A percentile compares a stretch with the other conserved stretches of the same genome.
phyloP scores from a whole-genome alignment of 2,113 vertebrate species.

The Emydocephalus ijimae region DNA sequence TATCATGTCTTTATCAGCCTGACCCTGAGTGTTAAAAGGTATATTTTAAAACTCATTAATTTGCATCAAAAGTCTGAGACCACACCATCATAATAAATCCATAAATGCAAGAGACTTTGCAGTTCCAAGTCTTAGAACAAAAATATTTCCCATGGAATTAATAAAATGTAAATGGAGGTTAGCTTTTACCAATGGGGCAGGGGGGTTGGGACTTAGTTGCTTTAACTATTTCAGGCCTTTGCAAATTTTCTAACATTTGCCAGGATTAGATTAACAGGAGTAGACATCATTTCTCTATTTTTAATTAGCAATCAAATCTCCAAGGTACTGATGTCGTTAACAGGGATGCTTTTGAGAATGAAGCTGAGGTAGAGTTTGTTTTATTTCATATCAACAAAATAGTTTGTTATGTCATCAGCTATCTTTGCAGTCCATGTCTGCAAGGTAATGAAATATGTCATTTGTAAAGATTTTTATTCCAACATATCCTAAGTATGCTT shows the following conservation, averaged over 20 bases:
- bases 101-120: not conserved
- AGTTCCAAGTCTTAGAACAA: not conserved
- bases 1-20: not conserved
- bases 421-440: not conserved
- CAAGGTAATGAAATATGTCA: slow-evolving; percentile 13
- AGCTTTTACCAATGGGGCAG: not conserved
- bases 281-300: not conserved
- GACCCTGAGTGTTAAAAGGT: not conserved
- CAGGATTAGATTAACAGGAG: not conserved
- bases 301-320: not conserved
- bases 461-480: slow-evolving; percentile 16
- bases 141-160: not conserved
- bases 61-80: not conserved
- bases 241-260: not conserved
- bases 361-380: slow-evolving; percentile 6
- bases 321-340: not conserved
- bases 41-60: not conserved
- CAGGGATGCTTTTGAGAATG: accelerated
- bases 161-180: not conserved
- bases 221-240: not conserved
- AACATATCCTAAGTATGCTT: not conserved
- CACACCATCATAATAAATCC: not conserved
- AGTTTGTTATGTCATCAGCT: not conserved
- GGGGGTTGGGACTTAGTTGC: not conserved
- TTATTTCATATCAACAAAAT: not conserved